Evolutionary conservation across 2,113 vertebrate genomes (phyloP).

Genomic region (Rhineura floridana): DNA sequence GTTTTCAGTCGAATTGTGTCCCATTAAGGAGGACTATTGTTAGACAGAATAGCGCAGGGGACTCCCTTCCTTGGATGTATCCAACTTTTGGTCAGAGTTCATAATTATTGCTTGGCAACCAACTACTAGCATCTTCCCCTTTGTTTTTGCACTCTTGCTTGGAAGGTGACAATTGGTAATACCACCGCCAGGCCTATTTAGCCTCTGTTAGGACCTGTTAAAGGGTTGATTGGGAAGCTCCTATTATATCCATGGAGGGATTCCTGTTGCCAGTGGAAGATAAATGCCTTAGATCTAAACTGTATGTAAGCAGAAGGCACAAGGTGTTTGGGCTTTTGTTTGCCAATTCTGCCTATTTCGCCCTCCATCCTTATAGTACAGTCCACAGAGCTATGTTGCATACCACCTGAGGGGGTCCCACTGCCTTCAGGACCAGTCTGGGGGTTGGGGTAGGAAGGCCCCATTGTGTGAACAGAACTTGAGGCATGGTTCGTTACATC

Average conservation of each 20-base stretch:
- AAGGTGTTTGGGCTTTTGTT: not conserved
- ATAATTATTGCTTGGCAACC: rapidly evolving
- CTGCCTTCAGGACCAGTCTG: not conserved
- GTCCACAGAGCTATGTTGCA: not conserved
- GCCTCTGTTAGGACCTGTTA: not conserved
- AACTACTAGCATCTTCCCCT: not conserved
- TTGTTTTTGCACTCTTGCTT: not conserved
- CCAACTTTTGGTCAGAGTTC: slow-evolving; percentile 12
- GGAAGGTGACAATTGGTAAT: not conserved
- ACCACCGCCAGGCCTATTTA: not conserved
- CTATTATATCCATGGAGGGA: not conserved
- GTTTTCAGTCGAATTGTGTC: slow-evolving; percentile 28
- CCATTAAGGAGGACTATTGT: slow-evolving; percentile 43
- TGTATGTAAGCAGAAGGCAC: not conserved
- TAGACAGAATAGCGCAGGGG: slow-evolving; percentile 22
- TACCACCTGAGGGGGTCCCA: not conserved
- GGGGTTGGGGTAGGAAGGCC: not conserved
- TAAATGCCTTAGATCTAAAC: not conserved
- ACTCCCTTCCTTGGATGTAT: slow-evolving; percentile 26
- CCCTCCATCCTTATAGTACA: not conserved
- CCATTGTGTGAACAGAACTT: not conserved
- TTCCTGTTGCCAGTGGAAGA: not conserved
- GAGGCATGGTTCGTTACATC: not conserved
- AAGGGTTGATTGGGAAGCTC: not conserved
- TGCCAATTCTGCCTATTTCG: not conserved